Evolutionary conservation across 2,113 vertebrate species (phyloP).

Genomic region (Silurus asotus): DNA sequence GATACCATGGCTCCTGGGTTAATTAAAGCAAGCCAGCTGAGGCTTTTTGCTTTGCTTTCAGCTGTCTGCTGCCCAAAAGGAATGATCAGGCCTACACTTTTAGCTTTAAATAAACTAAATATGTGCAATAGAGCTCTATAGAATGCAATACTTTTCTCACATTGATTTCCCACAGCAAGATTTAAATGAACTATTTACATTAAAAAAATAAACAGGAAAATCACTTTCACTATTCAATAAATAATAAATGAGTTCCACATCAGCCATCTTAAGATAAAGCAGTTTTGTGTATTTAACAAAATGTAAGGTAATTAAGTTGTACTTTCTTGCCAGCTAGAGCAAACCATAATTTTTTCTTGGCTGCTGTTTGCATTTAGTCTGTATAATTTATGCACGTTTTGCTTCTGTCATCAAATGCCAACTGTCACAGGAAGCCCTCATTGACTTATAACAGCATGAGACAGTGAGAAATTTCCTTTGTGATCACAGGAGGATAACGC

Average conservation of each 20-base stretch:
- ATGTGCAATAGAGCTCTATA: background rate
- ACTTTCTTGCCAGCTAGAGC: constrained; percentile 33
- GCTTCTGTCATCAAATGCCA: constrained; percentile 42
- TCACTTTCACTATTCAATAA: too few relatives aligned
- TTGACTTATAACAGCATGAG: constrained; percentile 45
- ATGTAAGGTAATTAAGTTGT: constrained; percentile 35
- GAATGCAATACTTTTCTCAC: background rate
- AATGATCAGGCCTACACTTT: background rate
- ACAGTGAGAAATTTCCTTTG: constrained; percentile 50
- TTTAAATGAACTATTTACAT: background rate
- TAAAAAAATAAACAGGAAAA: background rate
- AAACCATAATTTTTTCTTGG: constrained; percentile 26
- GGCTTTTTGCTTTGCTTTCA: background rate
- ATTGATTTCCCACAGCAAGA: background rate
- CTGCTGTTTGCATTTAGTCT: constrained; percentile 37
- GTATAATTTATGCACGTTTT: constrained; percentile 53
- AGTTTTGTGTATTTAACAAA: constrained; percentile 5
- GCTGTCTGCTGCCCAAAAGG: background rate
- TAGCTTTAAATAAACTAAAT: background rate
- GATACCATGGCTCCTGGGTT: constrained; percentile 2
- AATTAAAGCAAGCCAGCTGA: constrained; percentile 19
- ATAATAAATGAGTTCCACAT: background rate
- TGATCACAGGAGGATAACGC: constrained; percentile 48
- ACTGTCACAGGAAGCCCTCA: constrained; percentile 45
- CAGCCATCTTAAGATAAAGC: background rate